Conservation (phyloP, 1,140 invertebrate species). For the Eupristina koningsbergeri region DNA sequence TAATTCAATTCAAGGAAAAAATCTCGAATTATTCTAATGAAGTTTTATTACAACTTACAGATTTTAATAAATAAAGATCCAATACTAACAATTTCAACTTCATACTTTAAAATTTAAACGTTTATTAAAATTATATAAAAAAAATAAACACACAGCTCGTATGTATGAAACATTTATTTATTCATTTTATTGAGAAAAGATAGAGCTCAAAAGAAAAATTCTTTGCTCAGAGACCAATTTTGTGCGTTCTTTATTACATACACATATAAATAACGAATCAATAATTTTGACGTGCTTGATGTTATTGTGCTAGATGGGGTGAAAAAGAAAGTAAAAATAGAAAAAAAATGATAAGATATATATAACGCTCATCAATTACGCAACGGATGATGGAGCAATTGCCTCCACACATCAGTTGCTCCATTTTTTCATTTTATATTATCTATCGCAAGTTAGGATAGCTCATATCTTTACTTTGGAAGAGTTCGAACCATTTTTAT, state of each 20-base stretch:
- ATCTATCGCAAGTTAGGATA: not conserved
- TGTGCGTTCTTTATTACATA: constrained; percentile 5
- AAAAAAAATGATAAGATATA: not conserved
- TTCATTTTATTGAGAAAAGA: not conserved
- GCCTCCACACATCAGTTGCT: not conserved
- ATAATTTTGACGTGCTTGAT: constrained; percentile 24
- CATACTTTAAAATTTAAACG: not conserved
- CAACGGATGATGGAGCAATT: constrained; percentile 18
- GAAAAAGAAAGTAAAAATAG: constrained; percentile 16
- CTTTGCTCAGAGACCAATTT: constrained; percentile 23
- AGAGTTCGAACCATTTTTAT: constrained; percentile 19
- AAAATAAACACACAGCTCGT: not conserved
- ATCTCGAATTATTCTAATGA: not conserved
- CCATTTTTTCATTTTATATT: constrained; percentile 27
- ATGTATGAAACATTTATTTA: not conserved
- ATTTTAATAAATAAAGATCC: not conserved
- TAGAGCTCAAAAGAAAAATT: constrained; percentile 3
- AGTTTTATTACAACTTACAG: not conserved
- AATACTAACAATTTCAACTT: not conserved
- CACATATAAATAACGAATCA: not conserved
- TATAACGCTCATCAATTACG: constrained; percentile 24
- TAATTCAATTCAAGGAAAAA: not conserved
- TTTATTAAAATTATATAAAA: not conserved
- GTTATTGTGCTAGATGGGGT: constrained; percentile 1
- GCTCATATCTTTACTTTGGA: not conserved